Evolutionary conservation across 2,113 vertebrate genomes (phyloP), one percentile per base, ranked within the genome.

Genomic region (Leucoraja erinaceus): DNA sequence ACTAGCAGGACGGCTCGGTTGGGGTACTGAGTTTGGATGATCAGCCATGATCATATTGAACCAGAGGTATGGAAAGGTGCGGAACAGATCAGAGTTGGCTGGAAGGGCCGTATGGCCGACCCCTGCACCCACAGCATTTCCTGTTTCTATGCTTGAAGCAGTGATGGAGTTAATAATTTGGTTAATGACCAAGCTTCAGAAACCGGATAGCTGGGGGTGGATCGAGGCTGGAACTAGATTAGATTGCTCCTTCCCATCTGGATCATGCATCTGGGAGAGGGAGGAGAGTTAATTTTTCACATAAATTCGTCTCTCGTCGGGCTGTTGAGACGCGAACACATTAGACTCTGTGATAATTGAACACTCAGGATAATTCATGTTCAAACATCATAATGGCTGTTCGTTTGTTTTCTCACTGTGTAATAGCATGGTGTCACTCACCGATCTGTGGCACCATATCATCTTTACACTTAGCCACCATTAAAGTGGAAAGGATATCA

Each of bases 401-500:
- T 10, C 20, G 25, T 84, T 81, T 59, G 79, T 84, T 84, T n/a
- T 81, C 61, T 84, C 81, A 61, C 54, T 84, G 54, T 83, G 54
- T 84, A 84, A 84, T 84, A 84, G 5, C 81, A 84, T 61, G 54
- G 54, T 84, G 81, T 84, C 81, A 84, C 9, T 84, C 54, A 84
- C 12, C 22, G 81, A 61, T 84, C 56, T n/a, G 56, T 84, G 81
- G 59, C 81, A 84, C 81, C 81, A 84, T 61, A n/a, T 84, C 81
- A 84, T 84, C 81, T 84, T 56, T 59, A 59, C 22, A 54, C 54
- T 83, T 84, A 61, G 81, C 81, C 61, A 28, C 81, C 81, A 84
- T 84, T 84, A 84, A 47, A 84, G 54, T 84, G 81, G 81, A 84
- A 84, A 84, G 81, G 54, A 61, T 84, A 84, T 84, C 56, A 84